phyloP scores from a whole-genome alignment of 2,113 vertebrate genomes.

The Calcarius ornatus region DNA sequence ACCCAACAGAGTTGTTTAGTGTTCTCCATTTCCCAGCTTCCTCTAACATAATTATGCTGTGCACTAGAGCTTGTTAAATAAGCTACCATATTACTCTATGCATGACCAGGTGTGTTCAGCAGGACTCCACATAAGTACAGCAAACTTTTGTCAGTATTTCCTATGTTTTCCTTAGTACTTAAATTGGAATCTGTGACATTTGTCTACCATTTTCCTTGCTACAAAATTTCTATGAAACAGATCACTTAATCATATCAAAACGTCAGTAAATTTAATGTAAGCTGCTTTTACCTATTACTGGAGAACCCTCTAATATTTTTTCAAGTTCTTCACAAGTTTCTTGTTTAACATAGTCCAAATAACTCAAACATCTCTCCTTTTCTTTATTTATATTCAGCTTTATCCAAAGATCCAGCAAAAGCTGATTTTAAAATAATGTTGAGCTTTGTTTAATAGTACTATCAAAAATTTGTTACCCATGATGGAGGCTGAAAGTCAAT shows the following conservation, averaged over 20 bases:
- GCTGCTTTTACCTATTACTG: neutral
- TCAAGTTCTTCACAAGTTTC: neutral
- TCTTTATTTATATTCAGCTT: neutral
- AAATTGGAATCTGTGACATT: slow-evolving; percentile 5
- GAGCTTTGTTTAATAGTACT: neutral
- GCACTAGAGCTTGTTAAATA: neutral
- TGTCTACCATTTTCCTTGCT: neutral
- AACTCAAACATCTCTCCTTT: neutral
- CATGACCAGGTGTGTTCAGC: neutral
- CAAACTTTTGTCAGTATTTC: slow-evolving; percentile 4
- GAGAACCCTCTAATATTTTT: neutral
- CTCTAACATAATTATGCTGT: neutral
- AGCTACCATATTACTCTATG: neutral
- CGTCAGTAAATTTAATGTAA: neutral
- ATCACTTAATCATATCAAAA: neutral
- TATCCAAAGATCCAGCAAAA: neutral
- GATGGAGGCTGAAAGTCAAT: neutral
- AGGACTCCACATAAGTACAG: neutral
- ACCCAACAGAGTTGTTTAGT: neutral
- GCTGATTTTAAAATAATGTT: neutral
- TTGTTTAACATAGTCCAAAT: neutral
- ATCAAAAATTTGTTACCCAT: neutral
- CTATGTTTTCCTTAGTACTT: neutral
- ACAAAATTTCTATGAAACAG: neutral
- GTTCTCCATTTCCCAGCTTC: neutral